phyloP scores from a whole-genome alignment of 2,113 vertebrate genomes.

The Xyliphius kryptos region DNA sequence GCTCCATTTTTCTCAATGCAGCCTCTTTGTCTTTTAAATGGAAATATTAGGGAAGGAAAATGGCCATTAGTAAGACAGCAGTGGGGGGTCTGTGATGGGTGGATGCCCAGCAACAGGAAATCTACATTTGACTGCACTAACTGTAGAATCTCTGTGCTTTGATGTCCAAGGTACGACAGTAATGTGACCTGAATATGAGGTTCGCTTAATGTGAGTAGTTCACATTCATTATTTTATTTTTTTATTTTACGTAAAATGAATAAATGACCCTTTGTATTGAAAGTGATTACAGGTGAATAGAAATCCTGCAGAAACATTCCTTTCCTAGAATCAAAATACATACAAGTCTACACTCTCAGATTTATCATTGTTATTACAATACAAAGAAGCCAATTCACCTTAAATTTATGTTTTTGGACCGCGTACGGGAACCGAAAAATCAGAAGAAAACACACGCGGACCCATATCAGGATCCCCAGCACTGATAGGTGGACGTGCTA shows the following conservation, averaged over 20 bases:
- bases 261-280: background rate
- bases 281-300: too few relatives aligned
- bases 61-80: slow-evolving; percentile 40
- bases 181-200: slow-evolving; percentile 25
- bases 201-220: slow-evolving; percentile 12
- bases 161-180: slow-evolving; percentile 30
- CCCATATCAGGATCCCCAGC: too few relatives aligned
- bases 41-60: slow-evolving; percentile 35
- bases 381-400: too few relatives aligned
- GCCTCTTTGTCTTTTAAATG: slow-evolving; percentile 42
- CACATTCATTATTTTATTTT: slow-evolving; percentile 26
- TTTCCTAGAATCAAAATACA: too few relatives aligned
- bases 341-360: too few relatives aligned
- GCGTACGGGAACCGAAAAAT: too few relatives aligned
- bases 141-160: slow-evolving; percentile 28
- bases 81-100: slow-evolving; percentile 29
- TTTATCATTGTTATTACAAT: too few relatives aligned
- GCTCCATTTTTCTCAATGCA: slow-evolving; percentile 9
- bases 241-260: too few relatives aligned
- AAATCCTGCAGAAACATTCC: too few relatives aligned
- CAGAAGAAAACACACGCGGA: too few relatives aligned
- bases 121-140: slow-evolving; percentile 28
- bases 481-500: too few relatives aligned
- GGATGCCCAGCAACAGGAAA: slow-evolving; percentile 24
- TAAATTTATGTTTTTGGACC: too few relatives aligned